phyloP scores from a whole-genome alignment of 2,797 vertebrate genomes.

The Ispidina lecontei region DNA sequence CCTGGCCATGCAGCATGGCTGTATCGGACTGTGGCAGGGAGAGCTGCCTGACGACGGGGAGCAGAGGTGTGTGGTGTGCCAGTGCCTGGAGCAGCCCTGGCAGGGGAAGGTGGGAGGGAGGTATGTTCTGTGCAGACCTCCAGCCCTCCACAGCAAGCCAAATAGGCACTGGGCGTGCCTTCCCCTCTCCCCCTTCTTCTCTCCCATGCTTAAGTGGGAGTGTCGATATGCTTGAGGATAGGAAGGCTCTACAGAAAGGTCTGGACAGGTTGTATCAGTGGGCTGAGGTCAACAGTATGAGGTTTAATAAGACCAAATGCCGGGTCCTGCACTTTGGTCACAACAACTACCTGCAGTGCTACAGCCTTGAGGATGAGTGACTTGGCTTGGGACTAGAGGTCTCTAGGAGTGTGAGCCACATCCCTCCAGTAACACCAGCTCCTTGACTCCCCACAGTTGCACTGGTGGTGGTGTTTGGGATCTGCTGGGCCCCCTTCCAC shows the following conservation, averaged over 20 bases:
- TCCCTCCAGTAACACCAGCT: background rate
- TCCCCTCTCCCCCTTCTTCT: background rate
- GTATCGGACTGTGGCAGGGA: background rate
- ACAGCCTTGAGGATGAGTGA: no score
- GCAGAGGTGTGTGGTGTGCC: rapidly evolving
- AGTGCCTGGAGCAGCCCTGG: background rate
- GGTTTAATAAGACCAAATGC: no score
- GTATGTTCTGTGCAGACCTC: background rate
- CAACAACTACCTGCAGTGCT: no score
- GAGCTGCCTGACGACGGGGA: background rate
- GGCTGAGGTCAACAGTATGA: no score
- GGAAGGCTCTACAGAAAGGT: no score
- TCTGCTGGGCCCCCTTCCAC: constrained; percentile 97
- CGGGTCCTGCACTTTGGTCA: no score
- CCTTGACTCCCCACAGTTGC: constrained; percentile 78
- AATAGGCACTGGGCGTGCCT: background rate
- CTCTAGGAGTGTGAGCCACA: rapidly evolving
- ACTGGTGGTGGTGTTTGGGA: constrained; percentile 91
- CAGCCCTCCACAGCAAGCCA: background rate
- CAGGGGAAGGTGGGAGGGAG: background rate
- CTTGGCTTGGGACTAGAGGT: background rate
- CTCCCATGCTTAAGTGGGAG: background rate
- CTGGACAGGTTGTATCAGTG: no score
- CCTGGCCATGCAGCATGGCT: background rate
- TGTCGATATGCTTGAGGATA: no score